These are phyloP conservation scores for Rhamnusium bicolor DNA, from an alignment of 2,888 invertebrate genomes.

Conservation along the genomic window DNA sequence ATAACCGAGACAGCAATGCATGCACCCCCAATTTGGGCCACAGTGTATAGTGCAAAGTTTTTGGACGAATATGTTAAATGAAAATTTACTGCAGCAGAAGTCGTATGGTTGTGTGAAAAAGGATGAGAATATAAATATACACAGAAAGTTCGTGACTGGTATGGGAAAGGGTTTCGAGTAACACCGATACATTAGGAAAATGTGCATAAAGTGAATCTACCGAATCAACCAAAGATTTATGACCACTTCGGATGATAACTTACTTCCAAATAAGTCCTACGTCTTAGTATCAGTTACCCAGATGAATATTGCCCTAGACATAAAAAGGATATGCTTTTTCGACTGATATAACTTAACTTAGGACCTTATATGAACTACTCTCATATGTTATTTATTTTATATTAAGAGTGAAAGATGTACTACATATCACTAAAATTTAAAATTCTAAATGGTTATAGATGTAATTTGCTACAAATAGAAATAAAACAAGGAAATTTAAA, in stretches of 20 bases:
- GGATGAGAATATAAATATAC: slow-evolving; percentile 10
- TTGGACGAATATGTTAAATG: no score
- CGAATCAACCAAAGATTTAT: slow-evolving; percentile 44
- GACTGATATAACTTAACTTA: neutral
- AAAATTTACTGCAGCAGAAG: neutral
- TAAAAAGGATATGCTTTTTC: neutral
- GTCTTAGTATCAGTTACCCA: neutral
- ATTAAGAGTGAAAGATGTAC: neutral
- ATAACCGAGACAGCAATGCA: no score
- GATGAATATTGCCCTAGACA: slow-evolving; percentile 14
- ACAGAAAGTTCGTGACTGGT: slow-evolving; percentile 22
- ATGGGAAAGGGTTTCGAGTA: slow-evolving; percentile 17
- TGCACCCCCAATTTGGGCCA: no score
- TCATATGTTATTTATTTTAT: neutral
- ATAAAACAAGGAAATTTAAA: no score
- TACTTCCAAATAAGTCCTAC: slow-evolving; percentile 29
- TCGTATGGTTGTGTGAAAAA: neutral
- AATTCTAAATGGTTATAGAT: no score
- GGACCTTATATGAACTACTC: neutral
- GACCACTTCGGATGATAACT: slow-evolving; percentile 48
- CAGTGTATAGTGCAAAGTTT: no score
- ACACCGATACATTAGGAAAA: slow-evolving; percentile 34
- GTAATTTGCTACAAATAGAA: no score
- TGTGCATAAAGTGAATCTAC: slow-evolving; percentile 18
- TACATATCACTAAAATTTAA: neutral